Conservation (phyloP, 1,140 invertebrate genomes). For the Trypoxylus dichotomus region DNA sequence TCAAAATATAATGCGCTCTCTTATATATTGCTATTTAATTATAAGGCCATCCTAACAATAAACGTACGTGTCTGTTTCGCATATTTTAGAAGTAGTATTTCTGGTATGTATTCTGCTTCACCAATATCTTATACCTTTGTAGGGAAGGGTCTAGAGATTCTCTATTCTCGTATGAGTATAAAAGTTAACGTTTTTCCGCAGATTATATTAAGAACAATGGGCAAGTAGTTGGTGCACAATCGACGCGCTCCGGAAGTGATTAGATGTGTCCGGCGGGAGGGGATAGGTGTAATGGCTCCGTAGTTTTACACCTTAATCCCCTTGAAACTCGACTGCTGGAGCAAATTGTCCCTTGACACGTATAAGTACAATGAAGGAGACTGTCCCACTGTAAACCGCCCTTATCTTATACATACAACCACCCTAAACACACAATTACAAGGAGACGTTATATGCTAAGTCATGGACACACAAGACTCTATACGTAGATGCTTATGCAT, state of each 20-base stretch:
- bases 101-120: neutral
- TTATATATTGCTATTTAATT: no score
- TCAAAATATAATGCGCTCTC: no score
- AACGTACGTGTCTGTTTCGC: no score
- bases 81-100: no score
- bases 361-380: slow-evolving; percentile 45
- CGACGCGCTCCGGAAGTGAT: slow-evolving; percentile 20
- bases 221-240: slow-evolving; percentile 13
- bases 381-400: slow-evolving; percentile 38
- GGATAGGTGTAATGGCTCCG: slow-evolving; percentile 38
- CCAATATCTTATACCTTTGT: neutral
- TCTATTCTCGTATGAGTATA: neutral
- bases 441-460: slow-evolving; percentile 25
- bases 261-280: slow-evolving; percentile 25
- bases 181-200: neutral
- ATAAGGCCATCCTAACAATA: no score
- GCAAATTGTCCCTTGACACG: slow-evolving; percentile 45
- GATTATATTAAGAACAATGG: slow-evolving; percentile 24
- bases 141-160: neutral
- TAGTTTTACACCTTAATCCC: slow-evolving; percentile 48
- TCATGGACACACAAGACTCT: slow-evolving; percentile 23
- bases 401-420: slow-evolving; percentile 39
- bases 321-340: slow-evolving; percentile 37
- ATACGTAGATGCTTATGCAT: neutral
- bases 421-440: slow-evolving; percentile 30